Base-by-base conservation (phyloP, 1,140 invertebrate genomes). In the Telenomus remus region DNA sequence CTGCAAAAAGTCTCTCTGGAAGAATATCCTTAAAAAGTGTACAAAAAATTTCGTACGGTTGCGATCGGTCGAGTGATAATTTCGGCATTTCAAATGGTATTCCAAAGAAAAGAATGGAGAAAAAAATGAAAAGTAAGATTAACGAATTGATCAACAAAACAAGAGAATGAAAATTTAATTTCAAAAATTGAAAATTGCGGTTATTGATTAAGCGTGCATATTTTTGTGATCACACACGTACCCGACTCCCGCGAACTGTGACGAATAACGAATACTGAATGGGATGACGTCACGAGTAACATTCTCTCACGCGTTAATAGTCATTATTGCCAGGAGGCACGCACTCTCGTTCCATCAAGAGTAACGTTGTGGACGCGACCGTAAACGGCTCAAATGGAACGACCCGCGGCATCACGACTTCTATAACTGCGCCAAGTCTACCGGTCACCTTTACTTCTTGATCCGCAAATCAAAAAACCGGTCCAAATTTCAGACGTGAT, bases 231-330 rank as follows among this genome's bases (percentile, higher is more conserved):
- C 57, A 53, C 64, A 61, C 53, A 64, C 51, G 56, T 35, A 56
- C 50, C 42, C 64, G 9, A 50, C 35, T 43, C 27, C 42, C 57
- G 63, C 50, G 13, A 16, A 50, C 53, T 69, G 55, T 66, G 66
- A 76, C 74, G 74, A 51, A 76, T 76, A 66, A 71, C 74, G 66
- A 71, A 76, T 66, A 75, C 80, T 82, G 75, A 84, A 83, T 80
- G 80, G 57, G 56, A 34, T 83, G 82, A 84, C 82, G 81, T 85
- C 82, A 83, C 63, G 77, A 57, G 51, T 71, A 63, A 60, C 82
- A 85, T 85, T 85, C 81, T 82, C 81, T 85, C 83, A 84, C 82
- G 82, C 81, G 77, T 85, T 84, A 80, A 84, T 82, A 82, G 80
- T 84, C 82, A 84, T 84, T 84, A 85, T 85, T 83, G 79, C 72